Base-by-base conservation (phyloP, 2,888 invertebrate species). In the Drosophila setosimentum region DNA sequence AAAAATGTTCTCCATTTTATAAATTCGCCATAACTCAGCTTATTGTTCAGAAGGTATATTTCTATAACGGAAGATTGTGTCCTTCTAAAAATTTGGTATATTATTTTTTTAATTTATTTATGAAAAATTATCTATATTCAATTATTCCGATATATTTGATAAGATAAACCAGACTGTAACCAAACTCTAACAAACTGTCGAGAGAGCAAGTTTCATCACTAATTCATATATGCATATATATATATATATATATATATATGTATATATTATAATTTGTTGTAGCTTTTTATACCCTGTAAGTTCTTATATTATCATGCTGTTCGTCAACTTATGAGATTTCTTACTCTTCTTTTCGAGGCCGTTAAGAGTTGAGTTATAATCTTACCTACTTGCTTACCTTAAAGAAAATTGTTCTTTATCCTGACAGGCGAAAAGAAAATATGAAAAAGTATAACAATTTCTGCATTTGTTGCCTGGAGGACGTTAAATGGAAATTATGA, bases 401-500 rank as follows among this genome's bases (percentile, higher is more conserved):
- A 16, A 54, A 35, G 3, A 11, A 54, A 24, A 18, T 1, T 16
- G 5, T 30, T 24, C 5, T 13, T 37, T 6, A n/a, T 18, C 30
- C 37, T 30, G 21, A 0, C 18, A 21, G 48, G n/a, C 27, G 32
- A 37, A 29, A 29, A 27, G 6, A n/a, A 37, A 27, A 24, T 24
- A 16, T 48, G 27, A 49, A 29, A 66, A 64, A 63, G 29, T 16
- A 42, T 50, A 80, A 59, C 48, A 71, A 68, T 72, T 74, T 63
- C 42, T 59, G 66, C 87, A 84, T 71, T 71, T 77, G 82, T 57
- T 60, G 35, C 37, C 49, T 24, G 42, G 40, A 79, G 29, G 49
- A 59, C 68, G 78, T 57, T 83, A 76, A 73, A 68, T 73, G 67
- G 68, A 80, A 86, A 80, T 84, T 86, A 87, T 83, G 84, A 71